phyloP scores from a whole-genome alignment of 2,797 vertebrate species.

The Austrolebias charrua region DNA sequence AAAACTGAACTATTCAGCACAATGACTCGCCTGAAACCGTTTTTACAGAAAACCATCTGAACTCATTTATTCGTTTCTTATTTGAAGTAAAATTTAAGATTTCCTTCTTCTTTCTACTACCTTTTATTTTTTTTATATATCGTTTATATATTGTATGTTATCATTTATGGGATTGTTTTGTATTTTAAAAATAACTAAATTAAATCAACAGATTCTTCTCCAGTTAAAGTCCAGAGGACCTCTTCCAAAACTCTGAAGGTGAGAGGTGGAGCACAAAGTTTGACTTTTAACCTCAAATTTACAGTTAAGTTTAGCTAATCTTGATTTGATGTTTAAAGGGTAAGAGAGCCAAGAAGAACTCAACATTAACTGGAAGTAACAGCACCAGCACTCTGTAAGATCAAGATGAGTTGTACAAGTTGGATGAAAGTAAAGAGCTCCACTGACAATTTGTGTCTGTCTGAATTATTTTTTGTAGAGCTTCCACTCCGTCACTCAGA shows the following conservation, averaged over 20 bases:
- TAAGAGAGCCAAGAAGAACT: constrained; percentile 30
- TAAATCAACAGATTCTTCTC: constrained; percentile 31
- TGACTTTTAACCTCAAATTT: background rate
- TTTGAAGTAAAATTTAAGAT: too few relatives aligned
- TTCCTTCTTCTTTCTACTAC: too few relatives aligned
- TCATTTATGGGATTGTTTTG: too few relatives aligned
- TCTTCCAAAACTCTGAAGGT: constrained; percentile 50
- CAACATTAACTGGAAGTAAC: constrained; percentile 46
- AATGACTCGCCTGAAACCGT: too few relatives aligned
- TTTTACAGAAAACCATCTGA: too few relatives aligned
- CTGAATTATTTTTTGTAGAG: constrained; percentile 7
- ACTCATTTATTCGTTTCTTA: too few relatives aligned
- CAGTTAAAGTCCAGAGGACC: constrained; percentile 8
- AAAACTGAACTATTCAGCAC: too few relatives aligned
- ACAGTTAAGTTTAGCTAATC: background rate
- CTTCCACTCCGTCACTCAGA: constrained; percentile 19
- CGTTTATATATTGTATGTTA: too few relatives aligned
- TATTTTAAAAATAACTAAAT: too few relatives aligned
- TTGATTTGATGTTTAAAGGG: background rate
- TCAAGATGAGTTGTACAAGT: fast-evolving
- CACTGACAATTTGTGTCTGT: background rate
- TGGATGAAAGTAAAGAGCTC: fast-evolving
- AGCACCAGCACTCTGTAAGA: constrained; percentile 68
- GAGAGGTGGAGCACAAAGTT: too few relatives aligned
- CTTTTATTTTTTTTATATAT: too few relatives aligned